Evolutionary conservation across 2,113 vertebrate species (phyloP), one percentile per base, ranked within the genome.

Genomic region (Acanthochromis polyacanthus): DNA sequence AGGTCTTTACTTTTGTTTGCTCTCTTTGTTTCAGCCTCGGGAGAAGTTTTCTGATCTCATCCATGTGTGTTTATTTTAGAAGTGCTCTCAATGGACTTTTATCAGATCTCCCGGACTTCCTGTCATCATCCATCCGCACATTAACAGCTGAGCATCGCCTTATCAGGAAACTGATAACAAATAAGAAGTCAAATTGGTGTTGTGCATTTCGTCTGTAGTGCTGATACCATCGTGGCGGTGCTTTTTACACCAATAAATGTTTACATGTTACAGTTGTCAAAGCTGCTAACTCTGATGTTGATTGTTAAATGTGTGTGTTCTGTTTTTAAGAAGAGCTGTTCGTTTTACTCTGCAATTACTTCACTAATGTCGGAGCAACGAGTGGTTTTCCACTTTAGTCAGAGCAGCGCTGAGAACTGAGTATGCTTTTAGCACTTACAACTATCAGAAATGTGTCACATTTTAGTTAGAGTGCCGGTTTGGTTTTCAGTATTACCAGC

Each of bases 401-500:
- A 58, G 64, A 72, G 45, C 63, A 53, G 58, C 1, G 1, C 32
- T 75, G 36, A 4, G 16, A 67, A 63, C 56, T 10, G 55, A 78
- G 62, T 40, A 50, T 71, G 69, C 82, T 78, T 80, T 87, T 23
- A 78, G 52, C 61, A 45, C 45, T 66, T 38, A 69, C 50, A 71
- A 43, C 43, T 81, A 60, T 83, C 66, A 78, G 45, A 76, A 65
- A 69, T 40, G 25, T 87, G 73, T 76, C 77, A 75, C 36, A 60
- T 81, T 81, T 81, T 58, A 66, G 32, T 64, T 22, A 43, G 46
- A 84, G 83, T 63, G 71, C 59, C 1, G 1, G 71, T 83, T 78
- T 71, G 74, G 51, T 71, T 89, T 90, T 78, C 66, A 80, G 69
- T 86, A 72, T 78, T 48, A 82, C 80, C 83, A 81, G 62, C 76